phyloP scores from a whole-genome alignment of 2,888 invertebrate genomes.

The Mythimna ferrago region DNA sequence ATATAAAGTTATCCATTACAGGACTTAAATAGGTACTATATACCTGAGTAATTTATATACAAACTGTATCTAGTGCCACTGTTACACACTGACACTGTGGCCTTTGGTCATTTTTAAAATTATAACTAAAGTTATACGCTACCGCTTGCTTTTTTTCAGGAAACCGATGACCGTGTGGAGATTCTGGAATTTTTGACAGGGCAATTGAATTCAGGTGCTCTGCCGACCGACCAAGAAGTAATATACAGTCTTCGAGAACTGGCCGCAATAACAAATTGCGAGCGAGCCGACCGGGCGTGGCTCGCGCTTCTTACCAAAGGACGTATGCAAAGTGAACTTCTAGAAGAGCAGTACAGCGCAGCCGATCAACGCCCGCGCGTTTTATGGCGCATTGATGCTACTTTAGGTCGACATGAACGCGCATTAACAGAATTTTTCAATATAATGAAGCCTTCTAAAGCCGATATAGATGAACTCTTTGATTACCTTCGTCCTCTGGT shows the following conservation, averaged over 20 bases:
- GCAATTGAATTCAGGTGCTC: conserved; percentile 79
- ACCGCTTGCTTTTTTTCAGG: conserved; percentile 70
- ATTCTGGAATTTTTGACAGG: conserved; percentile 83
- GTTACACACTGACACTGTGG: neutral
- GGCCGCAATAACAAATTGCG: conserved; percentile 72
- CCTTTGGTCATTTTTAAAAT: neutral
- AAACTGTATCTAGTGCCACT: neutral
- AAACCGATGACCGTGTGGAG: conserved; percentile 78
- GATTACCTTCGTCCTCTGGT: conserved; percentile 76
- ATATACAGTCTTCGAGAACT: conserved; percentile 73
- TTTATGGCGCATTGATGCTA: conserved; percentile 77
- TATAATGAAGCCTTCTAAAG: conserved; percentile 74
- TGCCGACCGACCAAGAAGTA: conserved; percentile 82
- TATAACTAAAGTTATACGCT: neutral
- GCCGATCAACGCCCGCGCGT: conserved; percentile 75
- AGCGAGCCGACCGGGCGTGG: conserved; percentile 84
- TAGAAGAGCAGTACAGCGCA: conserved; percentile 63
- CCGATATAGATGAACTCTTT: conserved; percentile 83
- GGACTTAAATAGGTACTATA: neutral
- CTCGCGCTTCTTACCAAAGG: conserved; percentile 72
- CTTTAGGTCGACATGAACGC: conserved; percentile 69
- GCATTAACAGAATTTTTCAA: conserved; percentile 78
- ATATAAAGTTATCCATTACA: too few species aligned
- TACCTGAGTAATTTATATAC: conserved; percentile 1
- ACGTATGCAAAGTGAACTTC: conserved; percentile 70